phyloP scores from a whole-genome alignment of 1,140 invertebrate genomes.

The Phthorimaea operculella region DNA sequence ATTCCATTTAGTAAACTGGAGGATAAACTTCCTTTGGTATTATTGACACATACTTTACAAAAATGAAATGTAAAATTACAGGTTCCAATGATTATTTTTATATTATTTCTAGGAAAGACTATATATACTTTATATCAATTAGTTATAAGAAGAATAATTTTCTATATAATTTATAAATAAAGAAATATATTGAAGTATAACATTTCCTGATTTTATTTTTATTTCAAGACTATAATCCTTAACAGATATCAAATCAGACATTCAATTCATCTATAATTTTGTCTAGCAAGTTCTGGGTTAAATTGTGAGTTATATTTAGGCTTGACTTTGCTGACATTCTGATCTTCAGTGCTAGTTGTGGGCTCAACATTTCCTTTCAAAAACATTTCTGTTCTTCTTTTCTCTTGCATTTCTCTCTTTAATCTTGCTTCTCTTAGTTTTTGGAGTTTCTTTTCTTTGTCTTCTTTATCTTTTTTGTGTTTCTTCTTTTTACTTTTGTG shows the following conservation, averaged over 20 bases:
- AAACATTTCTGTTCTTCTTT: conserved; percentile 74
- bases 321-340: conserved; percentile 53
- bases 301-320: conserved; percentile 94
- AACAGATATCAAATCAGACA: too few species aligned
- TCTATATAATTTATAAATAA: too few species aligned
- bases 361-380: conserved; percentile 74
- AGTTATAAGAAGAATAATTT: too few species aligned
- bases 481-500: conserved; percentile 60
- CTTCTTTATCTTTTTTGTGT: conserved; percentile 39
- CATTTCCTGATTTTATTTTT: too few species aligned
- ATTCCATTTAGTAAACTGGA: conserved; percentile 52
- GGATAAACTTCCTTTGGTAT: conserved; percentile 52
- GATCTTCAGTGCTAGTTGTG: conserved; percentile 24
- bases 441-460: conserved; percentile 72
- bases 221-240: too few species aligned
- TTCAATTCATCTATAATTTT: conserved; percentile 73
- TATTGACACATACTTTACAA: conserved; percentile 35
- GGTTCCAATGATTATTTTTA: too few species aligned
- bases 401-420: conserved; percentile 82
- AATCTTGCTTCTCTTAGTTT: conserved; percentile 83
- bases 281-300: conserved; percentile 87
- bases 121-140: too few species aligned
- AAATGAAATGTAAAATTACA: conserved; percentile 20
- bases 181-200: too few species aligned
- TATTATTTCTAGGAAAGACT: too few species aligned